Base-by-base conservation (phyloP, 2,113 vertebrate species). In the Chascanopsetta lugubris region DNA sequence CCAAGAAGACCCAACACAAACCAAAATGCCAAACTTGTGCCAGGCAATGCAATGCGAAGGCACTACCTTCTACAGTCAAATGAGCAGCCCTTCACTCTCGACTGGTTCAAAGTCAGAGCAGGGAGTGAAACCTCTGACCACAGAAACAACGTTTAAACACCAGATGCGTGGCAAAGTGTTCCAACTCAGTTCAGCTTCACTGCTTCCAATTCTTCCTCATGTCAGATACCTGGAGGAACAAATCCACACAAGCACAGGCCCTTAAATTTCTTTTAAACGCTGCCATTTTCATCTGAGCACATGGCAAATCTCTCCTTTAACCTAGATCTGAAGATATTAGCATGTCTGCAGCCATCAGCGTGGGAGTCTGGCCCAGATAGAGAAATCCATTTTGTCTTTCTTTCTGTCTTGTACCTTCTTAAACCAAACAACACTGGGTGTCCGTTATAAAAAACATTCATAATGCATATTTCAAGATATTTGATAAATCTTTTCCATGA, bases 401-500 rank as follows among this genome's bases (percentile, higher is more conserved):
- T 7, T 22, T 26, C 2, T 43, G 20, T 26, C 4, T 38, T 53
- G n/a, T n/a, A 2, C 4, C 38, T 50, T 32, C 21, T 43, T 29
- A 55, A 65, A 22, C 20, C 1, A 11, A 30, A 17, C 32, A 45
- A 50, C 12, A 53, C 8, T 11, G 54, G 32, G 30, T 55, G 29
- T 61, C 43, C 32, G 58, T 56, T 60, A 48, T 26, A 48, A 48
- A 45, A 20, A 43, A 2, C 20, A 58, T 40, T 6, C 25, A 57
- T 22, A 46, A 58, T 22, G 65, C 3, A 27, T 40, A 61, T 40
- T 30, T 1, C 46, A 34, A 61, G 11, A 10, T 4, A 24, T 43
- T 79, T 65, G 21, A 50, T 57, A 27, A 27, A 53, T 45, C 30
- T 21, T 47, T 67, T 72, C 51, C 65, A 26, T 77, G 43, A 59